Conservation (phyloP, 2,888 invertebrate genomes). For the Deroplatys truncata region DNA sequence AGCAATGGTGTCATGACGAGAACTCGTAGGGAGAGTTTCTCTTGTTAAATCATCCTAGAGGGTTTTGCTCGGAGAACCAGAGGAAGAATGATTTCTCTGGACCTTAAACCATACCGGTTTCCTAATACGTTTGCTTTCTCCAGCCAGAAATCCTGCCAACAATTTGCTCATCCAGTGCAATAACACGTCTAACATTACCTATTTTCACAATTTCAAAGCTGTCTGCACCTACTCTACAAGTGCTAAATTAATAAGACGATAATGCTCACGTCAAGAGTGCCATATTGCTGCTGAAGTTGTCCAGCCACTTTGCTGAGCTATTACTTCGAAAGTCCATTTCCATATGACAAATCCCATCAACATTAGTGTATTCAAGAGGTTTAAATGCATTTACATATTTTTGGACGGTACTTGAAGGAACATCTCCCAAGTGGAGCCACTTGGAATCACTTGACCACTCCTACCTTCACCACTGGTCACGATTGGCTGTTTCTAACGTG, state of each 20-base stretch:
- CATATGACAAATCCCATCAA: background rate
- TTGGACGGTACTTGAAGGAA: background rate
- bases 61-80: background rate
- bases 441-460: background rate
- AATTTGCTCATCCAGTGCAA: background rate
- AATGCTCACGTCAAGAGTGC: background rate
- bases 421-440: background rate
- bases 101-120: background rate
- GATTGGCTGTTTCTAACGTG: background rate
- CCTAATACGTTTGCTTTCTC: background rate
- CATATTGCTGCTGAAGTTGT: background rate
- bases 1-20: background rate
- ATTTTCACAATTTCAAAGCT: background rate
- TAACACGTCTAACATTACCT: background rate
- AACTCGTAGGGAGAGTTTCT: background rate
- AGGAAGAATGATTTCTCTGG: background rate
- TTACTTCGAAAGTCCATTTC: background rate
- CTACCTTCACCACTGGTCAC: background rate
- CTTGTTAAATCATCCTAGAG: background rate
- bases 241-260: background rate
- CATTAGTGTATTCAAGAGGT: background rate
- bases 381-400: background rate
- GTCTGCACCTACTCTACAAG: no score
- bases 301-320: background rate
- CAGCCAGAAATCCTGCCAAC: background rate